phyloP scores from a whole-genome alignment of 2,888 invertebrate species.

The Himalopsyche kuldschensis region DNA sequence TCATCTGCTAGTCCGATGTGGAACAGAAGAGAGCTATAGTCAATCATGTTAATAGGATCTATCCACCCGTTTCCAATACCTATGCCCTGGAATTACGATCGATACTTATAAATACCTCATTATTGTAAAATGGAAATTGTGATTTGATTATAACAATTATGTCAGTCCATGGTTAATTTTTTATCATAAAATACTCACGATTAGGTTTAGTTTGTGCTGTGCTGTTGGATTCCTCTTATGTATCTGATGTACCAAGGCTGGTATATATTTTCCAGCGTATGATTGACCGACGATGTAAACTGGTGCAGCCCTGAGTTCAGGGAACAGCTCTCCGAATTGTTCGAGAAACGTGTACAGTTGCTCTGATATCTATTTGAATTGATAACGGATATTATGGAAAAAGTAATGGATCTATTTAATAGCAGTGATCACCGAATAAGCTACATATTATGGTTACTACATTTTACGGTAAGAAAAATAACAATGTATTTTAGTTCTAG shows the following conservation, averaged over 20 bases:
- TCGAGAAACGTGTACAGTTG: slow-evolving; percentile 64
- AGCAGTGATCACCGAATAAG: too few relatives aligned
- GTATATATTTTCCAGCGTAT: slow-evolving; percentile 64
- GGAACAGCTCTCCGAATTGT: slow-evolving; percentile 68
- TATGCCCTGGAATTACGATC: slow-evolving; percentile 54
- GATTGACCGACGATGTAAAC: slow-evolving; percentile 71
- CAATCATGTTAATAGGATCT: slow-evolving; percentile 58
- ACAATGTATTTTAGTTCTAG: too few relatives aligned
- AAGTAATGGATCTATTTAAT: slow-evolving; percentile 20
- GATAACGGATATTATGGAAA: background rate
- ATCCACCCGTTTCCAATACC: slow-evolving; percentile 63
- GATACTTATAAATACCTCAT: too few relatives aligned
- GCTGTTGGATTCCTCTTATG: slow-evolving; percentile 52
- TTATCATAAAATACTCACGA: slow-evolving; percentile 45
- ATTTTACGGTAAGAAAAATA: too few relatives aligned
- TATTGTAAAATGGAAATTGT: too few relatives aligned
- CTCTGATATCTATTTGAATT: slow-evolving; percentile 52
- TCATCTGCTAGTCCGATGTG: slow-evolving; percentile 62
- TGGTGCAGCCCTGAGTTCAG: slow-evolving; percentile 60
- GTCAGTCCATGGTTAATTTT: too few relatives aligned
- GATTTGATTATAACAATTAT: too few relatives aligned
- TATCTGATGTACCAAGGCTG: slow-evolving; percentile 65
- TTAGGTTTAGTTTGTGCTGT: slow-evolving; percentile 51
- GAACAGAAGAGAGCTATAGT: slow-evolving; percentile 59
- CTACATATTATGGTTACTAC: too few relatives aligned